phyloP scores from a whole-genome alignment of 2,888 invertebrate species.

The Dichetophora obliterata region DNA sequence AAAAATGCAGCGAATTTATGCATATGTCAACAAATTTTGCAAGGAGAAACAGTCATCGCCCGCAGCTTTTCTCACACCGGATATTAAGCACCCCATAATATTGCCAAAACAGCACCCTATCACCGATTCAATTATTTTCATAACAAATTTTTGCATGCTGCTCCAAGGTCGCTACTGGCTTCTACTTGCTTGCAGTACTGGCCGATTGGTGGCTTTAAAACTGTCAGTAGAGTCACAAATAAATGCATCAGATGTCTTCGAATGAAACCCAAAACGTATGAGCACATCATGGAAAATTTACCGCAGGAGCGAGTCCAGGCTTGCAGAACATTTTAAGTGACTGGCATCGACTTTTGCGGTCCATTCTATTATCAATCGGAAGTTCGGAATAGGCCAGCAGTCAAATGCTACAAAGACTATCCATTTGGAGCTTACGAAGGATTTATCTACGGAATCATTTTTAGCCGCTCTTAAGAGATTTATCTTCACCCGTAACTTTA shows the following conservation, averaged over 20 bases:
- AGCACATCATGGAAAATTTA: conserved; percentile 10
- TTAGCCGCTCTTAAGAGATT: conserved; percentile 31
- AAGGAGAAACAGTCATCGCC: no score
- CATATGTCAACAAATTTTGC: no score
- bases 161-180: no score
- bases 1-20: background rate
- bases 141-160: conserved; percentile 34
- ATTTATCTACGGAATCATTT: conserved; percentile 36
- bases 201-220: no score
- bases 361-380: conserved; percentile 28
- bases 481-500: conserved; percentile 6
- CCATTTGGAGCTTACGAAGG: conserved; percentile 36
- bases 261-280: background rate
- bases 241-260: conserved; percentile 31
- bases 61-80: no score
- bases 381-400: conserved; percentile 19
- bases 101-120: no score
- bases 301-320: conserved; percentile 21
- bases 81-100: conserved; percentile 20
- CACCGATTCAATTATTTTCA: conserved; percentile 17
- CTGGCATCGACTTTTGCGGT: conserved; percentile 36
- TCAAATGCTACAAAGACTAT: conserved; percentile 46
- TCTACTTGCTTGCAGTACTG: conserved; percentile 23
- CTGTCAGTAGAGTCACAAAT: conserved; percentile 15
- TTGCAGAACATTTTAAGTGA: conserved; percentile 24